phyloP scores from a whole-genome alignment of 2,888 invertebrate species.

The Machimus atricapillus region DNA sequence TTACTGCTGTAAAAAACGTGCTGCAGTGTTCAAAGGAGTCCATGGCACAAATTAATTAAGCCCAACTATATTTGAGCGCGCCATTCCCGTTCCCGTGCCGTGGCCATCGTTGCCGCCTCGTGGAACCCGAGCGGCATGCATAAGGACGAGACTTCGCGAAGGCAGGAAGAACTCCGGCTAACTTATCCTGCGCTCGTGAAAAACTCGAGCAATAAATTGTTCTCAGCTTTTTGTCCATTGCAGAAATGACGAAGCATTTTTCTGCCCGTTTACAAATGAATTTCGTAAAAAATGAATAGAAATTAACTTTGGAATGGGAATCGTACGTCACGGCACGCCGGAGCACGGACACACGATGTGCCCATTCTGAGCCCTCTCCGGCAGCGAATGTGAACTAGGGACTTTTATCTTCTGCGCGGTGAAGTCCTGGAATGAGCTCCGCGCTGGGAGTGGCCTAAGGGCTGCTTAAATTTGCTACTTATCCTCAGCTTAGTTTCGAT shows the following conservation, averaged over 20 bases:
- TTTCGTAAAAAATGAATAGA: conserved; percentile 23
- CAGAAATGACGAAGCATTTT: conserved; percentile 25
- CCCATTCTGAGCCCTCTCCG: not conserved
- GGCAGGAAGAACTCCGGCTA: conserved; percentile 17
- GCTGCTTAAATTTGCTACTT: not conserved
- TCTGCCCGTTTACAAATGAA: conserved; percentile 30
- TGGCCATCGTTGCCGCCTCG: not conserved
- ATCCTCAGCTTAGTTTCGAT: not conserved
- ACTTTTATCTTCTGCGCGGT: not conserved
- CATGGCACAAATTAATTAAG: conserved; percentile 25
- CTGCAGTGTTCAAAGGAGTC: conserved; percentile 23
- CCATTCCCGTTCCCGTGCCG: not conserved
- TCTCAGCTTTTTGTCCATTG: not conserved
- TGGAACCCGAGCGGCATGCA: not conserved
- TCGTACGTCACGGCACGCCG: not conserved
- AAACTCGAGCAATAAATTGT: conserved; percentile 22
- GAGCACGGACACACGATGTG: not conserved
- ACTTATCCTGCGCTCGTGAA: conserved; percentile 24
- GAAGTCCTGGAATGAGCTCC: not conserved
- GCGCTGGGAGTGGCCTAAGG: not conserved
- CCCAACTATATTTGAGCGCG: conserved; percentile 4
- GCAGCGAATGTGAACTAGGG: not conserved
- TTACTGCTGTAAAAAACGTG: conserved; percentile 10
- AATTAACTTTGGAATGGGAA: not conserved
- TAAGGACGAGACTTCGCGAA: not conserved